phyloP scores from a whole-genome alignment of 2,888 invertebrate species.

The Cheilosia soror region DNA sequence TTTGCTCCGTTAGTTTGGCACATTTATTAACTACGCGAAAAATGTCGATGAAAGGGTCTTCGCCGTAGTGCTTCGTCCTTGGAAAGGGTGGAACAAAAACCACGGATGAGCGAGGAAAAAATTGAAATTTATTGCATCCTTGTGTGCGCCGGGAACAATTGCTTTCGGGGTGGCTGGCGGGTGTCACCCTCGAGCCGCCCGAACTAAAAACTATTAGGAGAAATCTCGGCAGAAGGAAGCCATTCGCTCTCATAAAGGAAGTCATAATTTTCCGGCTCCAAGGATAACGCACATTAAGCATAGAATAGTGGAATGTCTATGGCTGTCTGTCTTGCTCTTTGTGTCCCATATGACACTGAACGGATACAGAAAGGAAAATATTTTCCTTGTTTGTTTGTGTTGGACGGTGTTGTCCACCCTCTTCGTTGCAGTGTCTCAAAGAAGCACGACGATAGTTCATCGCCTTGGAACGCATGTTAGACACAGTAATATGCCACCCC shows the following conservation, averaged over 20 bases:
- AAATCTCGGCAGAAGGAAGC: conserved; percentile 71
- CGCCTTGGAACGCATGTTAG: conserved; percentile 59
- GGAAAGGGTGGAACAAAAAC: conserved; percentile 52
- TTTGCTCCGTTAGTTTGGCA: conserved; percentile 53
- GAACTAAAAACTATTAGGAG: conserved; percentile 62
- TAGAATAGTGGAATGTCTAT: conserved; percentile 38
- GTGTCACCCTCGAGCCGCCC: not conserved
- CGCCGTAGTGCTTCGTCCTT: conserved; percentile 12
- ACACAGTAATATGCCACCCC: conserved; percentile 52
- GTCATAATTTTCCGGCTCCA: conserved; percentile 74
- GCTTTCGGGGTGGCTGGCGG: conserved; percentile 31
- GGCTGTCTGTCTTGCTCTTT: conserved; percentile 51
- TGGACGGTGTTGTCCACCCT: conserved; percentile 34
- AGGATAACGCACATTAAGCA: conserved; percentile 60
- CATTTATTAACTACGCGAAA: conserved; percentile 66
- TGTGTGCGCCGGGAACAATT: conserved; percentile 46
- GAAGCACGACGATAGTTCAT: conserved; percentile 37
- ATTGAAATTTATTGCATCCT: conserved; percentile 71
- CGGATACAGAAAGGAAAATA: conserved; percentile 66
- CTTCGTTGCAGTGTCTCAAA: conserved; percentile 14
- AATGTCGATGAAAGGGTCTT: conserved; percentile 58
- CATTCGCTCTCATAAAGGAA: conserved; percentile 72
- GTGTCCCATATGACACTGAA: conserved; percentile 58
- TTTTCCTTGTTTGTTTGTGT: conserved; percentile 65
- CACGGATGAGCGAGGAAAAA: conserved; percentile 45